These are phyloP conservation scores for Sycophila sp. DNA, from an alignment of 1,140 invertebrate genomes.

Conservation along the genomic window DNA sequence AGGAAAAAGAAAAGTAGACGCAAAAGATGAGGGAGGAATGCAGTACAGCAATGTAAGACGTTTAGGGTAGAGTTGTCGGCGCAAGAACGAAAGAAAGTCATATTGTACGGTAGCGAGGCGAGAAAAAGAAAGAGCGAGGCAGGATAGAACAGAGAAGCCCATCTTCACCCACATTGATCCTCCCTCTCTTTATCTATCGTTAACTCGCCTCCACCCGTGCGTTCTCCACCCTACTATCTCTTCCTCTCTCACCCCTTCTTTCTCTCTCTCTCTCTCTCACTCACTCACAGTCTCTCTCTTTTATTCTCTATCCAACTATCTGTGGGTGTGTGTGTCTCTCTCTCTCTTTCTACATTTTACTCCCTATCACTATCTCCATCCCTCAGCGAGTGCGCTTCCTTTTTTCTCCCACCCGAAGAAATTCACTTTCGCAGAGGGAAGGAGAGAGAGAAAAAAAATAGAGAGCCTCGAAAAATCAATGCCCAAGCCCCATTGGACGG, in stretches of 20 bases:
- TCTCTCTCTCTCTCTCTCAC: constrained; percentile 13
- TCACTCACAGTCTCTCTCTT: background rate
- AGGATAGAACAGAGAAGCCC: constrained; percentile 34
- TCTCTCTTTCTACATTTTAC: constrained; percentile 8
- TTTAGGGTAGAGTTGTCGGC: background rate
- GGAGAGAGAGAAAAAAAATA: constrained; percentile 45
- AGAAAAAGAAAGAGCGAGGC: constrained; percentile 38
- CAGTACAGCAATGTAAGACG: background rate
- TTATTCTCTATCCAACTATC: too few relatives aligned
- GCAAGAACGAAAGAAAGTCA: background rate
- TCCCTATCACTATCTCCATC: constrained; percentile 7
- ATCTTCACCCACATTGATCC: constrained; percentile 56
- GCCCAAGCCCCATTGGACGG: constrained; percentile 51
- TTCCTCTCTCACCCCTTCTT: constrained; percentile 23
- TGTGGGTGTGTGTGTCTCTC: too few relatives aligned
- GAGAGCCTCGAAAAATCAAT: constrained; percentile 60
- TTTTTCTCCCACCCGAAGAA: constrained; percentile 51
- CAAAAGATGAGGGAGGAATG: background rate
- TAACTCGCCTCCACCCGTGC: constrained; percentile 31
- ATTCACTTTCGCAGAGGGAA: constrained; percentile 55
- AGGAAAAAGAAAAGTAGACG: constrained; percentile 44
- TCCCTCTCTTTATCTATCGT: constrained; percentile 42
- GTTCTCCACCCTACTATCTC: constrained; percentile 23
- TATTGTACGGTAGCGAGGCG: constrained; percentile 13
- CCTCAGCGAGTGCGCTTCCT: background rate